Percentiles rank a stretch among this genome's conserved stretches.
phyloP scores from a whole-genome alignment of 2,113 vertebrate species.

The Semicossyphus pulcher region DNA sequence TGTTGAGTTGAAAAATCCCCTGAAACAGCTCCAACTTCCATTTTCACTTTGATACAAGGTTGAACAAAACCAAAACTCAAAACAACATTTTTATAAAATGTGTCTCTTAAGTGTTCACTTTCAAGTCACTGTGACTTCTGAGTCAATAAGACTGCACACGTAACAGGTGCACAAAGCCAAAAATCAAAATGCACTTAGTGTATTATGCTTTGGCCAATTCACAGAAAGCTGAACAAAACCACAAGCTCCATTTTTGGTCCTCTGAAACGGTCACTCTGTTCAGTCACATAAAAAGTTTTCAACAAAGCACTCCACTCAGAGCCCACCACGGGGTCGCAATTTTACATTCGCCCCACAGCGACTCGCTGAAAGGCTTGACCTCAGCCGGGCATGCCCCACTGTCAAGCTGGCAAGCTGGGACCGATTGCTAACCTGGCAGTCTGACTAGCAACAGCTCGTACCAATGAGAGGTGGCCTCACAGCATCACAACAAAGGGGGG shows the following conservation, averaged over 20 bases:
- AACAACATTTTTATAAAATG: no score
- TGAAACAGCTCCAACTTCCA: no score
- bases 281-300: constrained; percentile 7
- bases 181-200: neutral
- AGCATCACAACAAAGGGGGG: constrained; percentile 7
- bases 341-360: constrained; percentile 40
- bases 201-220: neutral
- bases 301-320: constrained; percentile 24
- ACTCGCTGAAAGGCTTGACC: constrained; percentile 54
- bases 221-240: constrained; percentile 12
- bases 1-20: no score
- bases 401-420: constrained; percentile 46
- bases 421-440: constrained; percentile 52
- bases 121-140: neutral
- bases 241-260: neutral
- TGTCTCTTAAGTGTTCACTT: neutral
- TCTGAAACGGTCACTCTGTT: neutral
- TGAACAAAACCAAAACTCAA: no score
- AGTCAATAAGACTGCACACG: neutral
- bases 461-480: constrained; percentile 48
- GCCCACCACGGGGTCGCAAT: constrained; percentile 23
- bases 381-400: constrained; percentile 16
- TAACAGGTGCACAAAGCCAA: neutral
- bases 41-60: no score
- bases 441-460: constrained; percentile 41